Percentiles rank a stretch among this genome's conserved stretches.
These are phyloP conservation scores for Cosmia trapezina DNA, from an alignment of 2,888 invertebrate genomes.

Conservation along the genomic window DNA sequence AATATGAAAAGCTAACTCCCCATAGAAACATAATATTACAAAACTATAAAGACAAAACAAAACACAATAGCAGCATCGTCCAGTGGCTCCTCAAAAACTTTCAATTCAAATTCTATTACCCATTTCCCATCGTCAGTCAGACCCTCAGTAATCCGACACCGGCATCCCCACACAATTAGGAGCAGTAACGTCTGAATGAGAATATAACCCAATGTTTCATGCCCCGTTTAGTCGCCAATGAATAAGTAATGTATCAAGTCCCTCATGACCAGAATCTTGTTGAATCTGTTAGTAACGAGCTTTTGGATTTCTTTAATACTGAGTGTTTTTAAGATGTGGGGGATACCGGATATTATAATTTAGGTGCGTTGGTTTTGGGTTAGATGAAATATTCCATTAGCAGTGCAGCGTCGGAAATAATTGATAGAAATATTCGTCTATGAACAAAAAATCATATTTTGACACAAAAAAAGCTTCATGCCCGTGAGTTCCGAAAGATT, in stretches of 20 bases:
- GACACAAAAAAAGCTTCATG: not conserved
- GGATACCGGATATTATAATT: constrained; percentile 15
- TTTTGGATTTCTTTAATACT: constrained; percentile 59
- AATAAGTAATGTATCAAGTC: constrained; percentile 67
- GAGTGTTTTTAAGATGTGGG: constrained; percentile 17
- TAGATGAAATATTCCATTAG: not conserved
- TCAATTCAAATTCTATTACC: constrained; percentile 66
- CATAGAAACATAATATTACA: constrained; percentile 3
- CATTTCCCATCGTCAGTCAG: constrained; percentile 65
- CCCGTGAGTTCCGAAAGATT: no score
- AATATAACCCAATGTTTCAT: constrained; percentile 82
- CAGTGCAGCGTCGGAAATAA: not conserved
- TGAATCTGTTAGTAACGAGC: constrained; percentile 50
- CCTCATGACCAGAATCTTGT: constrained; percentile 46
- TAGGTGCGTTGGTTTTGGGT: not conserved
- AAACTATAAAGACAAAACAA: constrained; percentile 6
- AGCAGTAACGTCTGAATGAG: constrained; percentile 78
- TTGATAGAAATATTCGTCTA: not conserved
- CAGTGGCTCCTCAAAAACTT: constrained; percentile 44
- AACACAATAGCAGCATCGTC: constrained; percentile 8
- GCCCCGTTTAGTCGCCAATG: constrained; percentile 70
- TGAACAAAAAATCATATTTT: not conserved
- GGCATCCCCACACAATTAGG: constrained; percentile 81
- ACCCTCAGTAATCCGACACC: constrained; percentile 78
- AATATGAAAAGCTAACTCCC: not conserved